Evolutionary conservation across 2,797 vertebrate species (phyloP).

Genomic region (Crax fasciolata): DNA sequence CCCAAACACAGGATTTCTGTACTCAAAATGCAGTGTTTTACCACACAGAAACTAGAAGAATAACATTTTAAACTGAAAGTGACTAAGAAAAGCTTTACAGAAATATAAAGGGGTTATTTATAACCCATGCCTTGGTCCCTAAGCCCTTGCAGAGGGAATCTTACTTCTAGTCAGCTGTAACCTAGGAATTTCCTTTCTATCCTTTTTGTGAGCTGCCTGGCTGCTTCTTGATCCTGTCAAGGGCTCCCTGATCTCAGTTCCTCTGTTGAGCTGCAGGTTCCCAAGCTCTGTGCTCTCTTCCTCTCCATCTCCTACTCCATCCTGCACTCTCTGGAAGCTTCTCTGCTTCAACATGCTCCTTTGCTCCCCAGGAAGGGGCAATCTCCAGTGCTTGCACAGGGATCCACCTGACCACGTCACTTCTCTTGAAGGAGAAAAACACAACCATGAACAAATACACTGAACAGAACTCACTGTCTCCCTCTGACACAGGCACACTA

Average conservation of each 20-base stretch:
- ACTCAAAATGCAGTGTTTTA: neutral
- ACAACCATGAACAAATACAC: neutral
- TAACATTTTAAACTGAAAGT: neutral
- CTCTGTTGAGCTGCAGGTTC: neutral
- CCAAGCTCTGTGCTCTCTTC: neutral
- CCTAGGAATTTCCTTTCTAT: neutral
- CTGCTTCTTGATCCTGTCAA: conserved; percentile 21
- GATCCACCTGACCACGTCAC: neutral
- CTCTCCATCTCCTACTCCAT: neutral
- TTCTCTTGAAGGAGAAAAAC: conserved; percentile 10
- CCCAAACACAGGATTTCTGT: neutral
- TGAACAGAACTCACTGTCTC: neutral
- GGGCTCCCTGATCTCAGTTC: neutral
- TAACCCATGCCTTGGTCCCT: neutral
- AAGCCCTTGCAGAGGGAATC: neutral
- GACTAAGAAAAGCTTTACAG: neutral
- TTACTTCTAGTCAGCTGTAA: neutral
- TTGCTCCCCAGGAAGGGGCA: neutral
- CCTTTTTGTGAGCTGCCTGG: neutral
- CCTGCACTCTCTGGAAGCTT: neutral
- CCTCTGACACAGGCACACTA: neutral
- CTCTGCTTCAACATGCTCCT: neutral
- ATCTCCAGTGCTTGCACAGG: neutral
- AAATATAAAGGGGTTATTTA: neutral
- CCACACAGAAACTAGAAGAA: neutral